phyloP scores from a whole-genome alignment of 2,113 vertebrate species.

The Equus przewalskii region DNA sequence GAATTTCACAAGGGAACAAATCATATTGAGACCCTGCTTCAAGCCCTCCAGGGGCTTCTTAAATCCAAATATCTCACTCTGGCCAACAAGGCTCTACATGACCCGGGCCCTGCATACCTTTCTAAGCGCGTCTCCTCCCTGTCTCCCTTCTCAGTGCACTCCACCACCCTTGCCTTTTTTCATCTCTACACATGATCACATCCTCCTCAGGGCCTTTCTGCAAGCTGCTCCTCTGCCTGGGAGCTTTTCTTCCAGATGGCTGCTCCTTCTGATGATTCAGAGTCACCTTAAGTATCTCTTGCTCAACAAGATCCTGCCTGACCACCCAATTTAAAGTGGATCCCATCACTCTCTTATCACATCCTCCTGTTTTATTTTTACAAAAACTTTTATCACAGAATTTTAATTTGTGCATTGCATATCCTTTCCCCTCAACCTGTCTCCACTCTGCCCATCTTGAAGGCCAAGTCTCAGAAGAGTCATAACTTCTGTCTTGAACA shows the following conservation, averaged over 20 bases:
- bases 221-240: neutral
- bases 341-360: neutral
- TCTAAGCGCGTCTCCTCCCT: neutral
- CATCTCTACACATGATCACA: neutral
- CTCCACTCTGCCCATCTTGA: neutral
- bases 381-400: neutral
- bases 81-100: neutral
- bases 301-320: neutral
- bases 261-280: neutral
- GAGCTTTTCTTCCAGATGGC: neutral
- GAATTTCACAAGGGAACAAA: slow-evolving; percentile 22
- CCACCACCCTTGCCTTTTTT: neutral
- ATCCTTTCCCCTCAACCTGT: neutral
- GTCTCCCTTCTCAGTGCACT: neutral
- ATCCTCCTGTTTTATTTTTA: slow-evolving; percentile 41
- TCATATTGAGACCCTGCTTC: neutral
- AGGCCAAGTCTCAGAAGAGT: neutral
- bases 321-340: neutral
- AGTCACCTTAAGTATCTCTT: neutral
- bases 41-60: neutral
- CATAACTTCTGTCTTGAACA: neutral
- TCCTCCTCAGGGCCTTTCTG: neutral
- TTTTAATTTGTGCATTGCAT: neutral
- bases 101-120: neutral
- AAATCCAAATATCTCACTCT: neutral